Evolutionary conservation across 2,888 invertebrate genomes (phyloP).

Genomic region (Latheticus oryzae): DNA sequence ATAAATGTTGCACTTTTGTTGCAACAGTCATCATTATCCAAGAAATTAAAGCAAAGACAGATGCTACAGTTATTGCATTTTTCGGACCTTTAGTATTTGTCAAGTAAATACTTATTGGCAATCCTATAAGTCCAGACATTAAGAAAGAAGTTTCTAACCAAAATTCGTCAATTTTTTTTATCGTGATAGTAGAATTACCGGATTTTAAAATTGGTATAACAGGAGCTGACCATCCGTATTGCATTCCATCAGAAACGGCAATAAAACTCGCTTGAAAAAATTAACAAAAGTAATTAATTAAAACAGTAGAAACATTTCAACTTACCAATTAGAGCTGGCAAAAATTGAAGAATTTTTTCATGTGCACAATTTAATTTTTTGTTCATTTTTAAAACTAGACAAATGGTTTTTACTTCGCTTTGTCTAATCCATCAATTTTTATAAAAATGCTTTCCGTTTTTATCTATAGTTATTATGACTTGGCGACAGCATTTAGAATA

Average conservation of each 20-base stretch:
- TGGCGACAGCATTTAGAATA: too few relatives aligned
- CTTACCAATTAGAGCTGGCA: too few relatives aligned
- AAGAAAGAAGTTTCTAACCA: conserved; percentile 43
- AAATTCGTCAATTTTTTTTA: conserved; percentile 49
- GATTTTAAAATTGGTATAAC: conserved; percentile 60
- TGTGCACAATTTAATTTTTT: too few relatives aligned
- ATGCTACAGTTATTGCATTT: conserved; percentile 41
- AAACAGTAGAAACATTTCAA: too few relatives aligned
- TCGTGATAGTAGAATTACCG: conserved; percentile 54
- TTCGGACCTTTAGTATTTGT: conserved; percentile 49
- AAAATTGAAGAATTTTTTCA: too few relatives aligned
- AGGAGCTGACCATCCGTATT: conserved; percentile 65
- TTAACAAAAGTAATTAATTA: too few relatives aligned
- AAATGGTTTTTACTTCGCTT: too few relatives aligned
- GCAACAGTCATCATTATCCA: conserved; percentile 44
- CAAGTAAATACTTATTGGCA: conserved; percentile 44
- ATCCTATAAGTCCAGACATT: conserved; percentile 42
- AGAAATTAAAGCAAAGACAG: conserved; percentile 36
- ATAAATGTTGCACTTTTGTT: conserved; percentile 26
- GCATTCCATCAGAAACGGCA: conserved; percentile 49
- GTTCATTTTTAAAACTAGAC: too few relatives aligned
- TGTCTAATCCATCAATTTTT: too few relatives aligned
- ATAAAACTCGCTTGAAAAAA: conserved; percentile 32
- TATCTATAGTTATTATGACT: too few relatives aligned
- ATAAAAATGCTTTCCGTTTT: too few relatives aligned